A percentile compares a stretch with the other conserved stretches of the same genome.
Conservation (phyloP, 2,113 vertebrate genomes). For the Cebidichthys violaceus region DNA sequence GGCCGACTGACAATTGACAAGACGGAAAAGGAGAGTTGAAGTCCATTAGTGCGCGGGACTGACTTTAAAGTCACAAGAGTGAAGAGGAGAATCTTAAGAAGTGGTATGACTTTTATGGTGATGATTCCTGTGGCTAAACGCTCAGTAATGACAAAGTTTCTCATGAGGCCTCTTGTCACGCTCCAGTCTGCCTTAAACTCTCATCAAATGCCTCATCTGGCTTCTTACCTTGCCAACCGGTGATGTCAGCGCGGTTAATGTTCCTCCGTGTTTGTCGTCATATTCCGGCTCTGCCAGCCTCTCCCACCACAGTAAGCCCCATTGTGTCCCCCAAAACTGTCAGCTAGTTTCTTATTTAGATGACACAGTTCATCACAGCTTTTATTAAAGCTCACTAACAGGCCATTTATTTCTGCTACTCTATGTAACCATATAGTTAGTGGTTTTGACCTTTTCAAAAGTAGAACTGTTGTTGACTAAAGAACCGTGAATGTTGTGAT, state of each 20-base stretch:
- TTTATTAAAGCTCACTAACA: neutral
- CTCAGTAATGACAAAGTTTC: slow-evolving; percentile 38
- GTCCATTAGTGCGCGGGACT: slow-evolving; percentile 26
- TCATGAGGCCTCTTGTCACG: slow-evolving; percentile 22
- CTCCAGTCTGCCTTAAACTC: slow-evolving; percentile 14
- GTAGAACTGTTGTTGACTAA: neutral
- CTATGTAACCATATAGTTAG: slow-evolving; percentile 1
- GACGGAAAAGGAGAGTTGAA: slow-evolving; percentile 44
- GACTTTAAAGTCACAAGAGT: slow-evolving; percentile 47
- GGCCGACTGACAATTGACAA: slow-evolving; percentile 41
- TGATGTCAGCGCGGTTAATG: slow-evolving; percentile 55
- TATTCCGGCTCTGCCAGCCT: slow-evolving; percentile 19
- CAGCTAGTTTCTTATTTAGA: slow-evolving; percentile 20
- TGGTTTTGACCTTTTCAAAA: neutral
- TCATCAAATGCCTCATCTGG: slow-evolving; percentile 41
- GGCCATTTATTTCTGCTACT: slow-evolving; percentile 19
- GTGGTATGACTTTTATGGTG: slow-evolving; percentile 17
- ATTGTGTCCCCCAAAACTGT: neutral
- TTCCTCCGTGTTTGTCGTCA: slow-evolving; percentile 45
- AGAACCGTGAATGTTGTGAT: neutral
- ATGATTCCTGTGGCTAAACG: slow-evolving; percentile 40
- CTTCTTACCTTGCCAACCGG: slow-evolving; percentile 14
- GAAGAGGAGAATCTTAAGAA: slow-evolving; percentile 25
- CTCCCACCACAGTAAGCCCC: neutral
- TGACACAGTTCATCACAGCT: neutral